Conservation (phyloP, 2,888 invertebrate genomes). For the Cheilosia vernalis region DNA sequence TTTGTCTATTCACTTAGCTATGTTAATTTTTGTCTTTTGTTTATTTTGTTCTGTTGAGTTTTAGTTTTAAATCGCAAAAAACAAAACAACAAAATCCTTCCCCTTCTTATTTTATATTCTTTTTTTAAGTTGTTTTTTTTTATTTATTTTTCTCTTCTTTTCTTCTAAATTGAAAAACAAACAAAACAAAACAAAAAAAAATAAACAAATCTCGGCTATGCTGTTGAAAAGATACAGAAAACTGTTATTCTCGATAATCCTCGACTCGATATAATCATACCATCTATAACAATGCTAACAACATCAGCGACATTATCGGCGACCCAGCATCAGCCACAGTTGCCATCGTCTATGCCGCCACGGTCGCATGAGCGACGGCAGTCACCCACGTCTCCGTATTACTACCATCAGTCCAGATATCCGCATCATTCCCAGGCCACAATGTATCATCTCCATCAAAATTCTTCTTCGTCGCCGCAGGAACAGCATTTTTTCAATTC, state of each 20-base stretch:
- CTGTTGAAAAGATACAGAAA: slow-evolving; percentile 76
- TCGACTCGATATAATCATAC: slow-evolving; percentile 77
- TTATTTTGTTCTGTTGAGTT: slow-evolving; percentile 64
- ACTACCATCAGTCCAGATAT: slow-evolving; percentile 64
- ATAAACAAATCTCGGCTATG: slow-evolving; percentile 38
- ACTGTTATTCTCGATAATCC: slow-evolving; percentile 79
- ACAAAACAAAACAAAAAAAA: slow-evolving; percentile 35
- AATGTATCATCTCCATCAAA: slow-evolving; percentile 62
- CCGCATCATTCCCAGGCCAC: slow-evolving; percentile 65
- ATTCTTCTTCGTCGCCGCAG: slow-evolving; percentile 48
- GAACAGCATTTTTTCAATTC: slow-evolving; percentile 59
- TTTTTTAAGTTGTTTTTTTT: slow-evolving; percentile 80
- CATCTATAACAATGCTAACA: slow-evolving; percentile 76
- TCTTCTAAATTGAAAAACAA: slow-evolving; percentile 64
- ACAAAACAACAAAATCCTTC: slow-evolving; percentile 79
- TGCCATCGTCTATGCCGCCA: slow-evolving; percentile 43
- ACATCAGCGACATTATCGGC: slow-evolving; percentile 77
- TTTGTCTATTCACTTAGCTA: slow-evolving; percentile 61
- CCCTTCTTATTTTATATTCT: slow-evolving; percentile 78
- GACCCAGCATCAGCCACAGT: slow-evolving; percentile 80
- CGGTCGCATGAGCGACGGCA: slow-evolving; percentile 50
- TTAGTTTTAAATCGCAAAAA: slow-evolving; percentile 65
- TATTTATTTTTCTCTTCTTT: slow-evolving; percentile 77
- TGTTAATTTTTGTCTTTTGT: slow-evolving; percentile 60
- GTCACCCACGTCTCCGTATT: slow-evolving; percentile 44